Evolutionary conservation across 2,113 vertebrate genomes (phyloP).

Genomic region (Nematolebias whitei): DNA sequence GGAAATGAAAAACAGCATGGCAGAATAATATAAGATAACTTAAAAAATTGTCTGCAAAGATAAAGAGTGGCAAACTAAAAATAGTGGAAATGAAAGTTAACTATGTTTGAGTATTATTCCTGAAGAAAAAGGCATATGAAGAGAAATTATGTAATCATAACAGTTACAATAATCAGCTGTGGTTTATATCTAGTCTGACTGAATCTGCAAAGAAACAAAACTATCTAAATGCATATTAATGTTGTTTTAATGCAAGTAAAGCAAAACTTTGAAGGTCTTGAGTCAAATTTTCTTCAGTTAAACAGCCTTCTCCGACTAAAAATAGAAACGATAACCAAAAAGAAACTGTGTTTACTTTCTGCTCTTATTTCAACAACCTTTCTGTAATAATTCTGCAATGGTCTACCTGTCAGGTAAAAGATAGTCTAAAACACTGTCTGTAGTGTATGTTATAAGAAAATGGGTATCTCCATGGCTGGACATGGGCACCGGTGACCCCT

Average conservation of each 20-base stretch:
- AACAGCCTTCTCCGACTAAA: constrained; percentile 6
- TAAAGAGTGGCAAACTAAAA: neutral
- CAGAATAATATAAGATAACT: constrained; percentile 11
- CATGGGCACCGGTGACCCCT: too few relatives aligned
- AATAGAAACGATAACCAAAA: neutral
- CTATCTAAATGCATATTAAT: neutral
- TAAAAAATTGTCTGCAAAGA: neutral
- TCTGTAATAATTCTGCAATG: too few relatives aligned
- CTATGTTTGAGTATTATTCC: neutral
- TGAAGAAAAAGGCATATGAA: neutral
- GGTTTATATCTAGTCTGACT: neutral
- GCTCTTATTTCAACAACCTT: constrained; percentile 39
- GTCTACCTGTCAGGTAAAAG: constrained; percentile 4
- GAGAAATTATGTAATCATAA: neutral
- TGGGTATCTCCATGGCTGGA: too few relatives aligned
- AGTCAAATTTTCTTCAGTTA: neutral
- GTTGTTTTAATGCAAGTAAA: neutral
- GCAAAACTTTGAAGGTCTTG: neutral
- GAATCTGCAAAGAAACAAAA: neutral
- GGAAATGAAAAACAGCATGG: neutral
- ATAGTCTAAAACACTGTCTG: constrained; percentile 27
- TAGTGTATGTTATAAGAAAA: constrained; percentile 21
- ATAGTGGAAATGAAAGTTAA: neutral
- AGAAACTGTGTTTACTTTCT: neutral
- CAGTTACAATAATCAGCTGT: neutral